Evolutionary conservation across 1,140 invertebrate genomes (phyloP), one percentile per base, ranked within the genome.

Genomic region (Drosophila ambigua): DNA sequence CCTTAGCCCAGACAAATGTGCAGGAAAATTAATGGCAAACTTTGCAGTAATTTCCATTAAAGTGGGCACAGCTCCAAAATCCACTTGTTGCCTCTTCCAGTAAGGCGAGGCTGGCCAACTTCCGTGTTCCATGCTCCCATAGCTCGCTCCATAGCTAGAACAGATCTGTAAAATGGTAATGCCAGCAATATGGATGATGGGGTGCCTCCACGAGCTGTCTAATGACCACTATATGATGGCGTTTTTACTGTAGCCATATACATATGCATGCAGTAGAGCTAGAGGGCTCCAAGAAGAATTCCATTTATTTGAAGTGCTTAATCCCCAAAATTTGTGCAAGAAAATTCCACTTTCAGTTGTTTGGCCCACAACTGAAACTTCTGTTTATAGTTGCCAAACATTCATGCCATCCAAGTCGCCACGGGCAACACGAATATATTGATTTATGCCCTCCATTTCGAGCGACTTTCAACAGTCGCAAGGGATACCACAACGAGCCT

Each of bases 1-100:
- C 53, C 24, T 11, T 50, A 46, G 23, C 24, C 55, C 49, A 53
- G 45, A 68, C 44, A 55, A 76, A 54, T 65, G 71, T 60, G 72
- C 46, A 45, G 72, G 43, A 69, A 62, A 77, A 69, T 52, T 63
- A 55, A 67, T 65, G 57, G 72, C 72, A 68, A 61, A 66, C 39
- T 50, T 62, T 75, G 65, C 79, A 71, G 65, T 67, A 78, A 79
- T 84, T 84, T 77, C 80, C 80, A 84, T 84, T 85, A 79, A 84
- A 77, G 73, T 77, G 59, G 64, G 59, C 72, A 46, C 61, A 85
- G 73, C 73, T 67, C 69, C 74, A 78, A 85, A 85, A 82, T 69
- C 69, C 82, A 85, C 82, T 85, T 85, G 82, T 76, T 85, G 83
- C 82, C 48, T 16, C 52, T 26, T 7, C 58, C 31, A 65, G 61